These are phyloP conservation scores for Brachyistius frenatus DNA, from an alignment of 2,113 vertebrate genomes.

Conservation along the genomic window DNA sequence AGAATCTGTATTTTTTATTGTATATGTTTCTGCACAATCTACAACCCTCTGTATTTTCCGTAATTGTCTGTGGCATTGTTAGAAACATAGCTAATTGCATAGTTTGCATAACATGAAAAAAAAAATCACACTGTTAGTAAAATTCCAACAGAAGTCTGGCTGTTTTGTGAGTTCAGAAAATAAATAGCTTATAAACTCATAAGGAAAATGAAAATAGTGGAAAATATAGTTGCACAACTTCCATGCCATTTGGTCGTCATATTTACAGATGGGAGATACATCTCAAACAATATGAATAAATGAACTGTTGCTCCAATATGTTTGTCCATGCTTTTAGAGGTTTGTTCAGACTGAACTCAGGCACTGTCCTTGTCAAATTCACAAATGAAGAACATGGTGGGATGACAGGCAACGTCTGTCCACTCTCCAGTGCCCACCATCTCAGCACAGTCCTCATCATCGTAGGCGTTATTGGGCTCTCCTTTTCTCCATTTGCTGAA, in stretches of 20 bases:
- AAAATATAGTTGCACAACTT: conserved; percentile 35
- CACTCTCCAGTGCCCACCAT: conserved; percentile 95
- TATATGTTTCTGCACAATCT: conserved; percentile 22
- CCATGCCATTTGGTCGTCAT: conserved; percentile 32
- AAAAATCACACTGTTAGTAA: neutral
- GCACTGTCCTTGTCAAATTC: conserved; percentile 95
- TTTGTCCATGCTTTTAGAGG: neutral
- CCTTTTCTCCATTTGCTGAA: conserved; percentile 96
- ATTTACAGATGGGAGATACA: conserved; percentile 40
- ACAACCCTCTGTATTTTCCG: conserved; percentile 26
- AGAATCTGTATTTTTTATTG: conserved; percentile 41
- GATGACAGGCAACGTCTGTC: conserved; percentile 96
- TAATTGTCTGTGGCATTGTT: conserved; percentile 23
- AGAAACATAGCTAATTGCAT: conserved; percentile 28
- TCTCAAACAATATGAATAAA: neutral
- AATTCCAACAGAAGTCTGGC: conserved; percentile 3
- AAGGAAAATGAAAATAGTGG: neutral
- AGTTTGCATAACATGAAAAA: conserved; percentile 46
- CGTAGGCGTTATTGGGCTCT: conserved; percentile 95
- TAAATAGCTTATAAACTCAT: conserved; percentile 42
- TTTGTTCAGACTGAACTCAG: conserved; percentile 70
- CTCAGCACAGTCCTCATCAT: conserved; percentile 96
- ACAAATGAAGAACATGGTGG: conserved; percentile 97
- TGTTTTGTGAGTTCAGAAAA: conserved; percentile 37
- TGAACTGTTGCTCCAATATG: neutral